A percentile compares a stretch with the other conserved stretches of the same genome.
These are phyloP conservation scores for Sphaeridia pumilis DNA, from an alignment of 2,888 invertebrate genomes.

Conservation along the genomic window DNA sequence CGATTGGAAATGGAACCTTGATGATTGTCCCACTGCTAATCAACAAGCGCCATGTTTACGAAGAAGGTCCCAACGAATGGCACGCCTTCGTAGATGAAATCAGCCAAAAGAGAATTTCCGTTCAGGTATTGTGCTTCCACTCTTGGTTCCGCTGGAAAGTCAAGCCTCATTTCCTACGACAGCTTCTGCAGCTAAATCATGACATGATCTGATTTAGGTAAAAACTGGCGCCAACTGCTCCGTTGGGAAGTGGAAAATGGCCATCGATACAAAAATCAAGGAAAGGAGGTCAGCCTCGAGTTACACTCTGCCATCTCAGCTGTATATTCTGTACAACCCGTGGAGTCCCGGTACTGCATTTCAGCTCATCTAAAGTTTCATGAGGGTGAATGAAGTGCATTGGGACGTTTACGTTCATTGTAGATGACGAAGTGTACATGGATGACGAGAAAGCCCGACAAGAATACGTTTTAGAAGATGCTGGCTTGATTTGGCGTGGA, in stretches of 20 bases:
- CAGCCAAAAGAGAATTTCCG: constrained; percentile 49
- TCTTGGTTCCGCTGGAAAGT: too few relatives aligned
- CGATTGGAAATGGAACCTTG: constrained; percentile 66
- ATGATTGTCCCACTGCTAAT: constrained; percentile 62
- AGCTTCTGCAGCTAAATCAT: too few relatives aligned
- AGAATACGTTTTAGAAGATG: constrained; percentile 74
- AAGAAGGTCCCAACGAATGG: constrained; percentile 55
- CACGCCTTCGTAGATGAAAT: constrained; percentile 57
- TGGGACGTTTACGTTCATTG: neutral
- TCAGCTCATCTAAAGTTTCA: constrained; percentile 8
- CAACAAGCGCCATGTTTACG: constrained; percentile 44
- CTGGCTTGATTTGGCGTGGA: constrained; percentile 83
- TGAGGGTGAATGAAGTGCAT: neutral
- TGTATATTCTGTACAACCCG: constrained; percentile 78
- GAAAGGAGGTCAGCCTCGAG: constrained; percentile 55
- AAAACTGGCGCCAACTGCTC: constrained; percentile 59
- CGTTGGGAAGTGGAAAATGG: constrained; percentile 72
- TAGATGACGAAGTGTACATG: constrained; percentile 53
- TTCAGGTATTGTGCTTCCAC: too few relatives aligned
- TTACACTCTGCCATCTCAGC: constrained; percentile 52
- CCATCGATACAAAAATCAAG: constrained; percentile 61
- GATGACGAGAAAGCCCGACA: constrained; percentile 57
- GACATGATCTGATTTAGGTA: constrained; percentile 46
- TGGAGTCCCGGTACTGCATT: constrained; percentile 62
- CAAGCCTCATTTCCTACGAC: too few relatives aligned